A percentile compares a stretch with the other conserved stretches of the same genome.
phyloP scores from a whole-genome alignment of 2,797 vertebrate genomes.

The Sternotherus odoratus region DNA sequence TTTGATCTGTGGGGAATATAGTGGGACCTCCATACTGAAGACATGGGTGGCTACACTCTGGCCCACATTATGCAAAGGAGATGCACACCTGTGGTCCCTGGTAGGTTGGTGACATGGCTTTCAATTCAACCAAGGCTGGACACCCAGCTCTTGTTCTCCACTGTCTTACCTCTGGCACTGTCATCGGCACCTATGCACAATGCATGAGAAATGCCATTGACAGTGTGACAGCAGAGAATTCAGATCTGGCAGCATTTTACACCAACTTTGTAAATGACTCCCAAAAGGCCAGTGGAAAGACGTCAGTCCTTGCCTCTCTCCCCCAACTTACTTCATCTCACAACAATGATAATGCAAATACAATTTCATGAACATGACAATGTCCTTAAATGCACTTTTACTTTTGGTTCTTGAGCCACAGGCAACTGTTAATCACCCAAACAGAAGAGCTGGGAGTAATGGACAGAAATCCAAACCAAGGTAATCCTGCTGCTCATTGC shows the following conservation, averaged over 20 bases:
- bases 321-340: not conserved
- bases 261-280: not conserved
- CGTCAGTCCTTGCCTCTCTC: not conserved
- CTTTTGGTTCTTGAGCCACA: not conserved
- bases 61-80: not conserved
- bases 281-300: not conserved
- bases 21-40: not conserved
- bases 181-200: not conserved
- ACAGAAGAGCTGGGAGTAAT: not conserved
- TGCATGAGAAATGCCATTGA: fast-evolving
- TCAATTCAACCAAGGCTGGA: not conserved
- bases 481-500: slow-evolving; percentile 6
- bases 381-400: not conserved
- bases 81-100: no score
- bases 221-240: not conserved
- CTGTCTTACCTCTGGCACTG: fast-evolving
- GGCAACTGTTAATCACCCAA: not conserved
- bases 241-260: not conserved
- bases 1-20: not conserved
- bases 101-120: not conserved
- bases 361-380: not conserved
- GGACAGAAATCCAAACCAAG: not conserved
- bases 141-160: not conserved
- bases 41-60: not conserved
- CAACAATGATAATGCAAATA: not conserved